Evolutionary conservation across 2,113 vertebrate genomes (phyloP).

Genomic region (Acanthisitta chloris): DNA sequence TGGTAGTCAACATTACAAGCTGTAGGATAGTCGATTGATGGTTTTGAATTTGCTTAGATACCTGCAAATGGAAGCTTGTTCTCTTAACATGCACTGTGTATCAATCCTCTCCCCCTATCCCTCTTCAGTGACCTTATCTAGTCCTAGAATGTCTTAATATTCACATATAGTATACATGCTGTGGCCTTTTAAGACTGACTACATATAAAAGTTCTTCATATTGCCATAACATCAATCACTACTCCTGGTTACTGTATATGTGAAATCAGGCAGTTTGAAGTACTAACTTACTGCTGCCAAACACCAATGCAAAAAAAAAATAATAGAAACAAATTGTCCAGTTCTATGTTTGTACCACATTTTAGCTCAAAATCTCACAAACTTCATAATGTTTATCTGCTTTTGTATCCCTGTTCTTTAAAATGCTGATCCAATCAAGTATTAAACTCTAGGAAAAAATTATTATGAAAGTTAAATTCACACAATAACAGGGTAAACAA

Average conservation of each 20-base stretch:
- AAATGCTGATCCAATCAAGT: neutral
- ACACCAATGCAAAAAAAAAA: neutral
- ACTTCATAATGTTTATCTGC: neutral
- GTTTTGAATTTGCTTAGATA: neutral
- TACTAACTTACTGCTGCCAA: neutral
- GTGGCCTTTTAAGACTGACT: neutral
- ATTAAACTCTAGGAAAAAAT: neutral
- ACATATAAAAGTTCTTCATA: neutral
- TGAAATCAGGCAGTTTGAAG: neutral
- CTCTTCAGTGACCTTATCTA: neutral
- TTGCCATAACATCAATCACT: neutral
- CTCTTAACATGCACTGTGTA: neutral
- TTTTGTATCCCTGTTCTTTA: neutral
- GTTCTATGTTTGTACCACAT: neutral
- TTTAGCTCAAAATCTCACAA: neutral
- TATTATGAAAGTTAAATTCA: neutral
- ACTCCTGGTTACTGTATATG: neutral
- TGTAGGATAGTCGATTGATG: neutral
- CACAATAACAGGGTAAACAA: neutral
- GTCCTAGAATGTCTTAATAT: neutral
- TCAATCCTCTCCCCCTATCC: accelerated
- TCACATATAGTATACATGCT: neutral
- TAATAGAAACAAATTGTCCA: neutral
- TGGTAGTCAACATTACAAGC: neutral
- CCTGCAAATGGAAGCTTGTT: neutral